phyloP scores from a whole-genome alignment of 2,888 invertebrate species.

The Sclerodermus sp. region DNA sequence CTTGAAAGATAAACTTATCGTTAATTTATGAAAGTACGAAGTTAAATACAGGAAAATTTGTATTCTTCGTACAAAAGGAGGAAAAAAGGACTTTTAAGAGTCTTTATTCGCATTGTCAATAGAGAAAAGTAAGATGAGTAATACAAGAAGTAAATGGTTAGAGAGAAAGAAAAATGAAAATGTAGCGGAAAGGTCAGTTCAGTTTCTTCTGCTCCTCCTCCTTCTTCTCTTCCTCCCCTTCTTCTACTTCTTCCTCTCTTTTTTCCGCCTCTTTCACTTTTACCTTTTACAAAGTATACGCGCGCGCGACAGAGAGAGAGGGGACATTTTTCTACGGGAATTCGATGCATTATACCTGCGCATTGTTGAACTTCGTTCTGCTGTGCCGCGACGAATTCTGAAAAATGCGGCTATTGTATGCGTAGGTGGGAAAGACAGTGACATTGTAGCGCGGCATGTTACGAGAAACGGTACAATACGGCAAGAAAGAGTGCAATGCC shows the following conservation, averaged over 20 bases:
- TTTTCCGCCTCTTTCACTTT: neutral
- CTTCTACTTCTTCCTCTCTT: neutral
- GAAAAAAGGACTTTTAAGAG: too few species aligned
- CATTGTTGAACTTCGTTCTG: constrained; percentile 21
- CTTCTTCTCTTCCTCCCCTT: too few species aligned
- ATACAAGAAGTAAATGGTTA: too few species aligned
- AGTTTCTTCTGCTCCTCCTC: too few species aligned
- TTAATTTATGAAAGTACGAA: too few species aligned
- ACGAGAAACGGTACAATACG: constrained; percentile 33
- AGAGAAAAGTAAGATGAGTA: too few species aligned
- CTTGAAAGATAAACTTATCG: too few species aligned
- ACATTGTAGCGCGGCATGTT: constrained; percentile 40
- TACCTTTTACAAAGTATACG: neutral
- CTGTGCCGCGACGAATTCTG: constrained; percentile 28
- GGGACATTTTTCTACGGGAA: constrained; percentile 34
- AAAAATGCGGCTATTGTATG: constrained; percentile 28
- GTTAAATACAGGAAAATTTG: too few species aligned
- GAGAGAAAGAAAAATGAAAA: too few species aligned
- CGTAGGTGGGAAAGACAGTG: constrained; percentile 35
- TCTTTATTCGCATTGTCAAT: too few species aligned
- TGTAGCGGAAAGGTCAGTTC: too few species aligned
- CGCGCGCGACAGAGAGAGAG: constrained; percentile 30
- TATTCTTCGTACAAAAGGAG: too few species aligned
- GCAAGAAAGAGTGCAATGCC: constrained; percentile 29
- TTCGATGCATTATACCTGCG: constrained; percentile 32